These are phyloP conservation scores for Anastatus disparis DNA, from an alignment of 1,140 invertebrate species.

Conservation along the genomic window DNA sequence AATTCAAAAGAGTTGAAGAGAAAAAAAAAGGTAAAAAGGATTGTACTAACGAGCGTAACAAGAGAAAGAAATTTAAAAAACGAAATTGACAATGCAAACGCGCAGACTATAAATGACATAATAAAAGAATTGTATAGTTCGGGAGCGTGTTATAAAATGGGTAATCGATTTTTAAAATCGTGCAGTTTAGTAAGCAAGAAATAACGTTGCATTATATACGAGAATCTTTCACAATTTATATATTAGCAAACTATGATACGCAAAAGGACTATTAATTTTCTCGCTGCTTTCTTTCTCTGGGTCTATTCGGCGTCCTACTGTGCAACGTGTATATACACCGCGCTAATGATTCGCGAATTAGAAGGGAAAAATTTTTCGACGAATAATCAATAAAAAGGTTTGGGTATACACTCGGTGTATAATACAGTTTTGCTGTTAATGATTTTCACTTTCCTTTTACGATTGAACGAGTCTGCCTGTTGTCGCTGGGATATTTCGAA, in stretches of 20 bases:
- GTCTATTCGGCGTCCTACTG: too few relatives aligned
- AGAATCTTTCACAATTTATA: background rate
- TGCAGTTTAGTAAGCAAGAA: background rate
- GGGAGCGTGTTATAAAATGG: background rate
- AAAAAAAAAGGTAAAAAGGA: too few relatives aligned
- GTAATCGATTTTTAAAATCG: constrained; percentile 3
- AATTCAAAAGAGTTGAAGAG: too few relatives aligned
- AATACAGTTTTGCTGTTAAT: too few relatives aligned
- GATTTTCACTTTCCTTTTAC: constrained; percentile 13
- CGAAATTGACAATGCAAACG: too few relatives aligned
- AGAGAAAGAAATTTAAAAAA: too few relatives aligned
- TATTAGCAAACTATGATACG: background rate
- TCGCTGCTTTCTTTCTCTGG: background rate
- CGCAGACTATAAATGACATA: too few relatives aligned
- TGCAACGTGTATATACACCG: too few relatives aligned
- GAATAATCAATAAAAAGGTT: constrained; percentile 14
- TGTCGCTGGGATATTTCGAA: too few relatives aligned
- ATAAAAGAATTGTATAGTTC: too few relatives aligned
- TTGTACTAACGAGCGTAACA: too few relatives aligned
- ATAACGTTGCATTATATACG: background rate
- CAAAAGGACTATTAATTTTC: background rate
- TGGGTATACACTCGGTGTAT: background rate
- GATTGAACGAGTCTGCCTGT: too few relatives aligned
- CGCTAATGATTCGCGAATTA: background rate
- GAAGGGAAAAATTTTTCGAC: background rate